phyloP scores from a whole-genome alignment of 92 coral and sea anemone species.

The Umimayanthus chanpuru region DNA sequence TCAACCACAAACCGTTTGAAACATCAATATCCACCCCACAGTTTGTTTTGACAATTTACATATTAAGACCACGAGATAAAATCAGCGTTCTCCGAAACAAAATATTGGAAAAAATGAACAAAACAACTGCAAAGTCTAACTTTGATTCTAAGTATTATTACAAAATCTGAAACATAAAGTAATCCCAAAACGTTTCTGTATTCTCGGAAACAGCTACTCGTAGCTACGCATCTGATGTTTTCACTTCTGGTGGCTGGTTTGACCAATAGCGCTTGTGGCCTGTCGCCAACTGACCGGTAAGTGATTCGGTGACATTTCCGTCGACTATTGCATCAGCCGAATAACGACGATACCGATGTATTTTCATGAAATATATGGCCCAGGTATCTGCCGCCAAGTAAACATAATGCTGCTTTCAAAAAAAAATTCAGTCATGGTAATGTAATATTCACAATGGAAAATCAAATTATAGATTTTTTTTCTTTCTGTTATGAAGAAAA shows the following conservation, averaged over 20 bases:
- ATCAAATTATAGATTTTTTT: too few species aligned
- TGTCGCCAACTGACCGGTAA: conserved; percentile 1
- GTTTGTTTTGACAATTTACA: conserved; percentile 9
- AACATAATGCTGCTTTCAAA: background rate
- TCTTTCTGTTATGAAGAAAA: too few species aligned
- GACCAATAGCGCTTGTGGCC: conserved; percentile 2
- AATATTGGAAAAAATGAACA: background rate
- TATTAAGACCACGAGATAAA: background rate
- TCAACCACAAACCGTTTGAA: conserved; percentile 12
- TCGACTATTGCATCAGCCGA: background rate
- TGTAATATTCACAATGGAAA: background rate
- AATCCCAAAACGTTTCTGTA: background rate
- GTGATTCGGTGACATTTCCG: background rate
- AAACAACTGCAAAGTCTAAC: background rate
- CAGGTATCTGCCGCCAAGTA: background rate
- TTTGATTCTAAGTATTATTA: background rate
- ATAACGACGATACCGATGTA: background rate
- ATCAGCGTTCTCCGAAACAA: background rate
- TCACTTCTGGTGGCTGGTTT: background rate
- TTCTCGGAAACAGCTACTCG: background rate
- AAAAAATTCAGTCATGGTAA: background rate
- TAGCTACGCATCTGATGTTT: background rate
- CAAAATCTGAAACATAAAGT: background rate
- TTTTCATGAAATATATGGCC: background rate
- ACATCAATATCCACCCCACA: background rate